Evolutionary conservation across 2,888 invertebrate genomes (phyloP), one percentile per base, ranked within the genome.

Genomic region (Uropetala carovei): DNA sequence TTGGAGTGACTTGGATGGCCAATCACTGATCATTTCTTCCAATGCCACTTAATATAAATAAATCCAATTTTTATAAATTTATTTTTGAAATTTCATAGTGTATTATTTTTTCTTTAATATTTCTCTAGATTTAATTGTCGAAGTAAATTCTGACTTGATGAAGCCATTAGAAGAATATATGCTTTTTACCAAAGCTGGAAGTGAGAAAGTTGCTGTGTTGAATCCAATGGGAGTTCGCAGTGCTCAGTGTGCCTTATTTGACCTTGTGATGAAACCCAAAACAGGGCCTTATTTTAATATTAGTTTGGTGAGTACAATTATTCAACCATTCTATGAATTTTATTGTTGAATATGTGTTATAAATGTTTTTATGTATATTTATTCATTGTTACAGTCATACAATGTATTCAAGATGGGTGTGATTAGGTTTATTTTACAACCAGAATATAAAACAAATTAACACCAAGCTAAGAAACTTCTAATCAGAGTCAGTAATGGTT

Each of bases 141-240:
- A 98, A 95, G 97, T 98, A 93, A 98, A 98, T 94, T 97, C 97
- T 93, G 96, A 97, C 93, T 95, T 96, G 92, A 98, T 98, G 97
- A 98, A 98, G 94, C 98, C 98, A 0, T 95, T 98, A 89, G 98
- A 98, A 95, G 98, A 98, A 94, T 98, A 98, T 95, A 98, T 98
- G 98, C 95, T 98, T n/a, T 98, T 98, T 94, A 98, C 98, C 7
- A 93, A 93, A 92, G 97, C 97, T 18, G 98, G 97, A 92, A 97
- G 97, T 43, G 98, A 98, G 94, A 97, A 97, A 93, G 98, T 98
- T 43, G 97, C 98, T 92, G 98, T 98, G n/a, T 97, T 98, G 16
- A 98, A 98, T 94, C 97, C 98, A 0, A 97, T 97, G 94, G 98
- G 98, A 0, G 97, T 98, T 0, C 96, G 98, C 92, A 98, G 98